Base-by-base conservation (phyloP, 2,888 invertebrate species). In the Ctena decussata region DNA sequence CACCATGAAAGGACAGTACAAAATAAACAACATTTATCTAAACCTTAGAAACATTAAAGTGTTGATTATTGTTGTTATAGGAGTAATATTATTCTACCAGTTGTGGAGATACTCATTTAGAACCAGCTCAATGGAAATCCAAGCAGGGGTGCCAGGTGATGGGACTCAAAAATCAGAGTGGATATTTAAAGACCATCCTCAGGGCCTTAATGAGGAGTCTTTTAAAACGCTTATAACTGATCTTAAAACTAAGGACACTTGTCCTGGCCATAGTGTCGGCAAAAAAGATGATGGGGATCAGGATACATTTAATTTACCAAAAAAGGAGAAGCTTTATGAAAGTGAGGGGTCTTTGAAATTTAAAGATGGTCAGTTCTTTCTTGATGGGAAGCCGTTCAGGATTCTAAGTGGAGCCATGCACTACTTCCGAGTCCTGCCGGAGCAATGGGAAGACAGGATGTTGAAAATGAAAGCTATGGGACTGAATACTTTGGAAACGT, bases 401-500 rank as follows among this genome's bases (percentile, higher is more conserved):
- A 91, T 95, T 39, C 84, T 95, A 12, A 94, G 94, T 89, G 95
- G 95, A 2, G 93, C 94, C 6, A 88, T 95, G 81, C 95, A 95
- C 83, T 95, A 95, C 79, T 95, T 95, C 86, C 87, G 95, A 15
- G 91, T 94, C 27, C 86, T 92, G 0, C 93, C 91, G 0, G 91
- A 93, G 37, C 93, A 94, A 77, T 95, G 95, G 95, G 78, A 86
- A 72, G 94, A 95, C 82, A 82, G 94, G n/a, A 89, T 95, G 86
- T 49, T 85, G 69, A 94, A 94, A 79, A 83, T 95, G 88, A 94
- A 94, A 81, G 94, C 94, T 6, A 91, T 92, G 85, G 95, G 95
- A 2, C 86, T 95, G 27, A 95, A 95, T 83, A 93, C 94, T 41
- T 84, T 95, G 0, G 94, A 95, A 89, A 95, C 94, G 95, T 95